Base-by-base conservation (phyloP, 2,113 vertebrate genomes). In the Anarrhichthys ocellatus region DNA sequence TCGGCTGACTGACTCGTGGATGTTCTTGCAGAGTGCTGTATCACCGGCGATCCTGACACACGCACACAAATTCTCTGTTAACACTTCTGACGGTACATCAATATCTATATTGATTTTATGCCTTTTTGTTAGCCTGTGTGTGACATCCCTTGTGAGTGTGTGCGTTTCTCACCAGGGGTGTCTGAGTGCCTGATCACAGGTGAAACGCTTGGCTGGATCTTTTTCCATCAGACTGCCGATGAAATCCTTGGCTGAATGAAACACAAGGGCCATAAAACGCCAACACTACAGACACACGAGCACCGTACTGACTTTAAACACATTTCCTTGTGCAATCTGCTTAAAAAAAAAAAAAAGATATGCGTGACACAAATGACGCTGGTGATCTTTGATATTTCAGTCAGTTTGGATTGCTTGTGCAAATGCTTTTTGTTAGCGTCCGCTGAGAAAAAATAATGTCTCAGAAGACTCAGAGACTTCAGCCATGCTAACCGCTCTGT, bases 141-240 rank as follows among this genome's bases (percentile, higher is more conserved):
- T 69, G 70, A 36, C 50, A 44, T 14, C 48, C 6, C 66, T 13
- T 75, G 22, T 5, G 29, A 27, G 62, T 46, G 76, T 27, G 66
- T 66, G 61, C 44, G 11, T 69, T 20, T 61, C 97, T 98, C 95
- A 99, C 98, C 98, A 99, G 32, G 98, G 98, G 80, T 99, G 98
- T 80, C 96, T 95, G 59, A 98, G 97, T 1, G 98, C 96, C 90
- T 99, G 97, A 15, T 99, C 97, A 77, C 98, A 99, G 9, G 97
- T 98, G 89, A 97, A 98, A 88, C 98, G 96, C 95, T 97, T 98
- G 59, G 92, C 92, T 1, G 98, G 97, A 73, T 99, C 98, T 83
- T 99, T 99, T 91, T 99, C 98, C 98, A 99, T 99, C 88, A 99
- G 93, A 86, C 94, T 96, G 88, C 96, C 90, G 83, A 99, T 99